Evolutionary conservation across 2,113 vertebrate genomes (phyloP).

Genomic region (Embiotoca jacksoni): DNA sequence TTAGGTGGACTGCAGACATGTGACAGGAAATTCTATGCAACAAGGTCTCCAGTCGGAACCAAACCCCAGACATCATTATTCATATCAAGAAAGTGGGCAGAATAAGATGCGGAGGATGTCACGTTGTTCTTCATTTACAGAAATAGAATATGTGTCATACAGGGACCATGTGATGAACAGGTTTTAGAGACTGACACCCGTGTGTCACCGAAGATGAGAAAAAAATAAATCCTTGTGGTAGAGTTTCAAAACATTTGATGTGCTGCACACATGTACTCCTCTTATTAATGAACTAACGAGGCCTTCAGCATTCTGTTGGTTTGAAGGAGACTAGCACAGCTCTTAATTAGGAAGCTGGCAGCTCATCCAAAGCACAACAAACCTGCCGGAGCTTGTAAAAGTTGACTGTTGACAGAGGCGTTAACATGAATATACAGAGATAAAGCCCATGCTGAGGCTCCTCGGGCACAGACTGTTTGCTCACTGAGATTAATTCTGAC

Average conservation of each 20-base stretch:
- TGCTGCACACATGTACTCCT: conserved; percentile 32
- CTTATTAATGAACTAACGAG: conserved; percentile 56
- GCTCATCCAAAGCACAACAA: conserved; percentile 66
- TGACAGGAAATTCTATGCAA: background rate
- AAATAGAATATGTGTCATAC: background rate
- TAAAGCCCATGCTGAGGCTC: conserved; percentile 55
- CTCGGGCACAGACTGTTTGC: conserved; percentile 69
- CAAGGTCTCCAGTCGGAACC: background rate
- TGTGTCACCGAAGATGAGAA: background rate
- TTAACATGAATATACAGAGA: conserved; percentile 71
- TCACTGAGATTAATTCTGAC: conserved; percentile 68
- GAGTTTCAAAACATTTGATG: conserved; percentile 41
- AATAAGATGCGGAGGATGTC: background rate
- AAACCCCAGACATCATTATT: background rate
- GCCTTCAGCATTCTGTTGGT: conserved; percentile 38
- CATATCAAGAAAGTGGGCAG: background rate
- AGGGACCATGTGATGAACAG: conserved; percentile 21
- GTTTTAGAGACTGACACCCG: conserved; percentile 26
- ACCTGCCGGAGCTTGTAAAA: conserved; percentile 66
- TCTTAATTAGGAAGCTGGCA: conserved; percentile 74
- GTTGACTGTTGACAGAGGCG: conserved; percentile 68
- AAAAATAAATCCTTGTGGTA: conserved; percentile 1
- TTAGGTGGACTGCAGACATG: background rate
- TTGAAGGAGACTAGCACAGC: conserved; percentile 57
- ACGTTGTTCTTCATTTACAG: background rate